Percentiles rank a stretch among this genome's conserved stretches.
These are phyloP conservation scores for Byasa hedistus DNA, from an alignment of 2,888 invertebrate genomes.

Conservation along the genomic window DNA sequence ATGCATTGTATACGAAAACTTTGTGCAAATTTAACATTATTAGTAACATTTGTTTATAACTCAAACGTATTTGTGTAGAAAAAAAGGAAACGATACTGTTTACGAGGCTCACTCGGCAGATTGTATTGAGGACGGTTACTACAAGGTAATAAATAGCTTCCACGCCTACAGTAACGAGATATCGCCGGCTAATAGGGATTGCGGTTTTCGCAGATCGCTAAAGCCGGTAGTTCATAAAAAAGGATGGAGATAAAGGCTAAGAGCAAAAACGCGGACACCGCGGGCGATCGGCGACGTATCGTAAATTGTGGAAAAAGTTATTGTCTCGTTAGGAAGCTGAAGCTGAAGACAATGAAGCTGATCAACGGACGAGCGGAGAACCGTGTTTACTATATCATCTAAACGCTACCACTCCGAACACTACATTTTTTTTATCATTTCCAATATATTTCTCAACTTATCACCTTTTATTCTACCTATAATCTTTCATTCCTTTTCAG, in stretches of 20 bases:
- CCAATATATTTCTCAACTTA: no score
- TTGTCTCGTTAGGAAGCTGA: conserved; percentile 66
- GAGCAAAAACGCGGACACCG: conserved; percentile 32
- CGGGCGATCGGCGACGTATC: conserved; percentile 62
- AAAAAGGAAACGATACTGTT: not conserved
- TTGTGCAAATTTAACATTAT: not conserved
- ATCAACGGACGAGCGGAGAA: conserved; percentile 71
- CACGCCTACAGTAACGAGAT: conserved; percentile 47
- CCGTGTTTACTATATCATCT: conserved; percentile 69
- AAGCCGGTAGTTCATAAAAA: conserved; percentile 35
- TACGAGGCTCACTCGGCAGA: conserved; percentile 2
- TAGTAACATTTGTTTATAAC: not conserved
- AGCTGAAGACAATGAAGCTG: conserved; percentile 72
- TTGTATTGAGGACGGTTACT: conserved; percentile 33
- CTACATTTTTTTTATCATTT: no score
- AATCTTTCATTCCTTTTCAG: no score
- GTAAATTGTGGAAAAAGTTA: conserved; percentile 65
- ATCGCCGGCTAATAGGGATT: conserved; percentile 61
- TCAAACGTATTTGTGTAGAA: not conserved
- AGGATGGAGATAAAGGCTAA: conserved; percentile 15
- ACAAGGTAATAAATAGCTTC: conserved; percentile 47
- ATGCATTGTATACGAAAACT: not conserved
- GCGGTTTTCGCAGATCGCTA: conserved; percentile 61
- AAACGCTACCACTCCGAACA: conserved; percentile 64
- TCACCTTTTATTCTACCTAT: no score